phyloP scores from a whole-genome alignment of 1,140 invertebrate species.

The Bombus confusus region DNA sequence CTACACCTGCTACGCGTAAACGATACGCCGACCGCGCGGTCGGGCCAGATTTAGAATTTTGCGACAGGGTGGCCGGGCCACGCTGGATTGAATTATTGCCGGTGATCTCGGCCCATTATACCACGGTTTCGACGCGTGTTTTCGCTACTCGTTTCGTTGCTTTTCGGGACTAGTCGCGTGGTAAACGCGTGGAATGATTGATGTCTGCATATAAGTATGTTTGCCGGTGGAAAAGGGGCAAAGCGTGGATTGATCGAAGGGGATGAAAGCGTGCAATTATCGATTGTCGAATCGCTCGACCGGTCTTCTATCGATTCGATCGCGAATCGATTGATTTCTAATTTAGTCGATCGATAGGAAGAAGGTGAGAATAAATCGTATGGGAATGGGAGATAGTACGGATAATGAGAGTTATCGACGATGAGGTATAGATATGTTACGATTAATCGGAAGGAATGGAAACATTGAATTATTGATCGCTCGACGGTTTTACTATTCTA shows the following conservation, averaged over 20 bases:
- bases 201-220: not conserved
- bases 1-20: slow-evolving; percentile 50
- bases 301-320: not conserved
- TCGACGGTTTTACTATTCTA: not conserved
- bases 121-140: not conserved
- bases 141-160: slow-evolving; percentile 10
- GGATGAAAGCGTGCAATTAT: not conserved
- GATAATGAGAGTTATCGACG: not conserved
- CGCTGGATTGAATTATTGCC: slow-evolving; percentile 43
- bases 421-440: not conserved
- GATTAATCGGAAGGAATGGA: no score
- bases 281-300: not conserved
- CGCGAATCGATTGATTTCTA: not conserved
- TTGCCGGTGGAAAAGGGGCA: no score
- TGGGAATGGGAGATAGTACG: not conserved
- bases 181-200: not conserved
- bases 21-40: slow-evolving; percentile 33
- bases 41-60: slow-evolving; percentile 40
- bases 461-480: not conserved
- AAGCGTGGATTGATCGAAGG: not conserved
- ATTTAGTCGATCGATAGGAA: not conserved
- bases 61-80: not conserved
- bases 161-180: not conserved
- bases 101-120: slow-evolving; percentile 36
- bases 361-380: not conserved